Percentiles rank a stretch among this genome's conserved stretches.
phyloP scores from a whole-genome alignment of 2,797 vertebrate genomes.

The Lacerta bilineata region DNA sequence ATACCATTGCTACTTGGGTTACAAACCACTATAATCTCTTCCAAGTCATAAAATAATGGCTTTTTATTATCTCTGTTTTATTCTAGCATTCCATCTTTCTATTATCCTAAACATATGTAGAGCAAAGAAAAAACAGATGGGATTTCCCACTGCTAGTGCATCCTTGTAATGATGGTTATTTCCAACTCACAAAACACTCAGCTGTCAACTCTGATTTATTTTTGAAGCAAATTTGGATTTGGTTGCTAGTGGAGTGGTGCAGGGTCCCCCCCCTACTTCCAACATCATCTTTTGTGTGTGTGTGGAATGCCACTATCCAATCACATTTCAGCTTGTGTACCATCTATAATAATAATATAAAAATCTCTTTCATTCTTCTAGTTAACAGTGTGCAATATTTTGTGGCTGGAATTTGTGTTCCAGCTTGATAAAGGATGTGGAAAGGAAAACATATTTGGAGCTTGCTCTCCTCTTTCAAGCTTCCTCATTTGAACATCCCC shows the following conservation, averaged over 20 bases:
- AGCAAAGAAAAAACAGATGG: slow-evolving; percentile 64
- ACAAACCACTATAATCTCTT: neutral
- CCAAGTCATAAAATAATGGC: slow-evolving; percentile 19
- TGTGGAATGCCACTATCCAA: neutral
- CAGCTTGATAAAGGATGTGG: neutral
- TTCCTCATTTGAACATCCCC: slow-evolving; percentile 16
- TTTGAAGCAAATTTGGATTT: slow-evolving; percentile 12
- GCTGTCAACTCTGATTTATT: slow-evolving; percentile 59
- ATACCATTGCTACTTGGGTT: neutral
- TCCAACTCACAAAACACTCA: slow-evolving; percentile 71
- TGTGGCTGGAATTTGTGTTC: slow-evolving; percentile 29
- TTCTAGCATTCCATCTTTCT: slow-evolving; percentile 44
- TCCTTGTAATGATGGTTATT: slow-evolving; percentile 57
- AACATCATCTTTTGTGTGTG: neutral
- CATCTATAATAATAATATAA: neutral
- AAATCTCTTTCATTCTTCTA: slow-evolving; percentile 18
- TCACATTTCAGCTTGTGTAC: neutral
- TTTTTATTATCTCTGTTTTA: neutral
- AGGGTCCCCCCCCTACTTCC: neutral
- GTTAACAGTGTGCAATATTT: slow-evolving; percentile 60
- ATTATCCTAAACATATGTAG: slow-evolving; percentile 31
- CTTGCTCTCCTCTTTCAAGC: slow-evolving; percentile 16
- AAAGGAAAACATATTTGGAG: neutral
- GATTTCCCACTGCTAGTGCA: slow-evolving; percentile 59
- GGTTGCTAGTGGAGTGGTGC: slow-evolving; percentile 35